Base-by-base conservation (phyloP, 1,140 invertebrate species). In the Drosophila neocordata region DNA sequence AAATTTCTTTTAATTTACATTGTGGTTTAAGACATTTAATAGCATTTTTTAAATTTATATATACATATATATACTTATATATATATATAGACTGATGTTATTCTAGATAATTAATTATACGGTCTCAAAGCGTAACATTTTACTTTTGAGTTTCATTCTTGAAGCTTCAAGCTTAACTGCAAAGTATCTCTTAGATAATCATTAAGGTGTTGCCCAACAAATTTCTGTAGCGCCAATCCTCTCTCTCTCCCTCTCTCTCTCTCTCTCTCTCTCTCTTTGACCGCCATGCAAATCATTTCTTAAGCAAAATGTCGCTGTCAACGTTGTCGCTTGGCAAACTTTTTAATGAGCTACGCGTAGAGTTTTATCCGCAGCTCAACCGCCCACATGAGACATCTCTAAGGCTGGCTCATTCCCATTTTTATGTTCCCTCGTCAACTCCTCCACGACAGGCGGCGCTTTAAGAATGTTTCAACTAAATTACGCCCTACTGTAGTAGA, bases 391-490 rank as follows among this genome's bases (percentile, higher is more conserved):
- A 37, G 24, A n/a, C 31, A 15, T 41, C 12, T 13, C 34, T 53
- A 35, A 31, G 31, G 55, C 35, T 38, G 24, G 15, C 53, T n/a
- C 38, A 31, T 55, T n/a, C 60, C 20, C 44, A 56, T 13, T 48
- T 51, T 18, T 31, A 22, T 5, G 34, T 41, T n/a, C 38, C 38
- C n/a, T 41, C 13, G 34, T 38, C 52, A 20, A 66, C 65, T 63
- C 44, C 60, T 38, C 61, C 57, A 65, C 69, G 77, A 85, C 81
- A 74, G 61, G 65, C 70, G 58, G 41, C 69, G 68, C 82, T 88
- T 88, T 78, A 87, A 87, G 83, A 83, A 87, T 87, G 82, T 87
- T 87, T 88, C 79, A 88, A 75, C 82, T 83, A 73, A 87, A 87
- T 87, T 87, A 87, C 80, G 72, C 56, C 67, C 52, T 18, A 55